Conservation (phyloP, 2,797 vertebrate species). For the Sternarchorhynchus goeldii region DNA sequence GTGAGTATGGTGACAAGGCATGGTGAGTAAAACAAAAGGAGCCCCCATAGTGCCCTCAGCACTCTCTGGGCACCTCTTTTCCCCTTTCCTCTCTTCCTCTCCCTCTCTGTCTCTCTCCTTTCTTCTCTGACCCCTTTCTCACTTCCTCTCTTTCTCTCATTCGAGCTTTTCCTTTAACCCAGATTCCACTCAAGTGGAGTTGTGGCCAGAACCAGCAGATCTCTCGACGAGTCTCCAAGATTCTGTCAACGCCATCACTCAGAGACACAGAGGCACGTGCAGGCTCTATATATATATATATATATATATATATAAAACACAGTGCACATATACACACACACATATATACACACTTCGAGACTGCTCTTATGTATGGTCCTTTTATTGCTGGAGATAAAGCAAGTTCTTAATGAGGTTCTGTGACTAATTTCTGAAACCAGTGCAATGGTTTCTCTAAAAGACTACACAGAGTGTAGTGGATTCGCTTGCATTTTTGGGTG, state of each 20-base stretch:
- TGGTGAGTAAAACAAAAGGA: slow-evolving; percentile 15
- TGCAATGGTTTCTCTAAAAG: no score
- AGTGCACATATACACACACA: background rate
- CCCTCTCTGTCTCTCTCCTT: background rate
- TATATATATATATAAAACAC: slow-evolving; percentile 16
- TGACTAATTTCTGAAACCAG: no score
- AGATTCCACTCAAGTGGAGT: slow-evolving; percentile 43
- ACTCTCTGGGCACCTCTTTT: slow-evolving; percentile 10
- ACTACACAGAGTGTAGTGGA: no score
- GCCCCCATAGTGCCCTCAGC: slow-evolving; percentile 13
- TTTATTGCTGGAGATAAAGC: no score
- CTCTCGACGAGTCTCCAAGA: slow-evolving; percentile 42
- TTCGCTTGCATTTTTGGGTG: no score
- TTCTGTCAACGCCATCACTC: slow-evolving; percentile 52
- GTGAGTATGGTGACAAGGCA: slow-evolving; percentile 7
- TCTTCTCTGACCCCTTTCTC: no score
- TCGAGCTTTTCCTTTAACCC: slow-evolving; percentile 22
- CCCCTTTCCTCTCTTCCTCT: background rate
- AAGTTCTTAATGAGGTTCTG: no score
- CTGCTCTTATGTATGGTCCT: background rate
- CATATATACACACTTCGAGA: background rate
- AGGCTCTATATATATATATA: slow-evolving; percentile 21
- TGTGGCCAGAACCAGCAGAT: slow-evolving; percentile 32
- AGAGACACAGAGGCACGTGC: slow-evolving; percentile 39
- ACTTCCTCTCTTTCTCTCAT: background rate